Percentiles rank a stretch among this genome's conserved stretches.
Conservation (phyloP, 2,113 vertebrate species). For the Macquaria ambigua region DNA sequence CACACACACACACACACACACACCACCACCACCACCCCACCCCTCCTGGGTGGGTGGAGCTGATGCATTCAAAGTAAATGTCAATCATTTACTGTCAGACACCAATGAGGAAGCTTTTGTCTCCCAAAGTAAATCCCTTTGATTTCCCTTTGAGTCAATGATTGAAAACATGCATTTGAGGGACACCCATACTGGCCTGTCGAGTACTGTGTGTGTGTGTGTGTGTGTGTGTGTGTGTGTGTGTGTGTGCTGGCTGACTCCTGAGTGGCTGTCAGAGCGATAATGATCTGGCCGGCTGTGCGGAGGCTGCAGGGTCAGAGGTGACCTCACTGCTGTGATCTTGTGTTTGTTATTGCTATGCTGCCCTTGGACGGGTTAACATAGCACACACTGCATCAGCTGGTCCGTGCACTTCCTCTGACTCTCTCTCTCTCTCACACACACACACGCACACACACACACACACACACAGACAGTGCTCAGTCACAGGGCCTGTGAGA, state of each 20-base stretch:
- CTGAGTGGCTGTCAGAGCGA: slow-evolving; percentile 63
- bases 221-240: slow-evolving; percentile 17
- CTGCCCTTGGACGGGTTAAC: slow-evolving; percentile 86
- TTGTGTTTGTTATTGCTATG: slow-evolving; percentile 87
- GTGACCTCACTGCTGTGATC: slow-evolving; percentile 82
- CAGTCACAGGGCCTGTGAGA: slow-evolving; percentile 20
- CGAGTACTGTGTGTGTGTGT: slow-evolving; percentile 21
- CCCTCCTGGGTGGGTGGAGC: slow-evolving; percentile 58
- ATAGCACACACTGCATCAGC: slow-evolving; percentile 82
- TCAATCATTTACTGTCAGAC: slow-evolving; percentile 84
- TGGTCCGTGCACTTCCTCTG: slow-evolving; percentile 69
- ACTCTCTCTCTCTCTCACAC: too few species aligned
- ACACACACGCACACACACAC: slow-evolving; percentile 45
- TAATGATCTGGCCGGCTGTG: slow-evolving; percentile 74
- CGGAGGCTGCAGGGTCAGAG: slow-evolving; percentile 77
- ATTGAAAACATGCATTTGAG: slow-evolving; percentile 68
- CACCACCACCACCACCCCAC: not conserved
- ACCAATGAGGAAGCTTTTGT: slow-evolving; percentile 77
- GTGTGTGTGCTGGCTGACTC: slow-evolving; percentile 40
- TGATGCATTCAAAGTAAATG: slow-evolving; percentile 55
- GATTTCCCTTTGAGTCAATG: slow-evolving; percentile 74
- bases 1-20: too few species aligned
- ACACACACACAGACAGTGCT: slow-evolving; percentile 41
- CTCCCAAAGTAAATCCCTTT: slow-evolving; percentile 59
- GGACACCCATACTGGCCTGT: slow-evolving; percentile 42